Percentiles rank a stretch among this genome's conserved stretches.
Conservation (phyloP, 2,888 invertebrate species). For the Oligia strigilis region DNA sequence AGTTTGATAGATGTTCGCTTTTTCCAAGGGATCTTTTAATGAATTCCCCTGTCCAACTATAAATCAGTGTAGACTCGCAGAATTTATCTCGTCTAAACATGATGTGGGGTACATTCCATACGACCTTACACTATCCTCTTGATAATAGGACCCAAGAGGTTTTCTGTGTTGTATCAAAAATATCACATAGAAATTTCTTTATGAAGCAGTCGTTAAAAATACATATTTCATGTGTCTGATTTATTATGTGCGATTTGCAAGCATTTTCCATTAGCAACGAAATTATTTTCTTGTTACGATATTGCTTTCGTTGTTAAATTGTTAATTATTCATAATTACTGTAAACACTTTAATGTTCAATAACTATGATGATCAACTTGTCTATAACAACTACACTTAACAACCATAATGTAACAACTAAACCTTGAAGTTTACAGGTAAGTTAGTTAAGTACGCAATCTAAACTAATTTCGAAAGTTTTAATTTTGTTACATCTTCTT, state of each 20-base stretch:
- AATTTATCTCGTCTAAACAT: slow-evolving; percentile 78
- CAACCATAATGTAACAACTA: background rate
- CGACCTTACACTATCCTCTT: slow-evolving; percentile 53
- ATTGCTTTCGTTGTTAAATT: slow-evolving; percentile 28
- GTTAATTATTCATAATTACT: slow-evolving; percentile 39
- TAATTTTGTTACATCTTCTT: background rate
- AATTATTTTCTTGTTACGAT: slow-evolving; percentile 30
- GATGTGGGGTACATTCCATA: slow-evolving; percentile 62
- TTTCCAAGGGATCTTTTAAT: slow-evolving; percentile 66
- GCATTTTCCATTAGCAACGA: slow-evolving; percentile 42
- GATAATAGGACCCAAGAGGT: slow-evolving; percentile 48
- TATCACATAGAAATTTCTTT: slow-evolving; percentile 40
- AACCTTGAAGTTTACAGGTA: slow-evolving; percentile 13
- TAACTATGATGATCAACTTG: background rate
- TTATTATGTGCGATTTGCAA: slow-evolving; percentile 33
- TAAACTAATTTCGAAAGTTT: slow-evolving; percentile 5
- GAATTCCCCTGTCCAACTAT: slow-evolving; percentile 73
- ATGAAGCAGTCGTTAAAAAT: slow-evolving; percentile 61
- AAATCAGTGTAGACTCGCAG: slow-evolving; percentile 76
- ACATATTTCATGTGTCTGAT: slow-evolving; percentile 59
- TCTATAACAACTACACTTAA: background rate
- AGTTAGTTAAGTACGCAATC: background rate
- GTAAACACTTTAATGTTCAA: background rate
- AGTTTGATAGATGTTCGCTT: slow-evolving; percentile 74
- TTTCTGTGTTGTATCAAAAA: slow-evolving; percentile 53